Conservation (phyloP, 2,888 invertebrate species). For the Phengaris arion region DNA sequence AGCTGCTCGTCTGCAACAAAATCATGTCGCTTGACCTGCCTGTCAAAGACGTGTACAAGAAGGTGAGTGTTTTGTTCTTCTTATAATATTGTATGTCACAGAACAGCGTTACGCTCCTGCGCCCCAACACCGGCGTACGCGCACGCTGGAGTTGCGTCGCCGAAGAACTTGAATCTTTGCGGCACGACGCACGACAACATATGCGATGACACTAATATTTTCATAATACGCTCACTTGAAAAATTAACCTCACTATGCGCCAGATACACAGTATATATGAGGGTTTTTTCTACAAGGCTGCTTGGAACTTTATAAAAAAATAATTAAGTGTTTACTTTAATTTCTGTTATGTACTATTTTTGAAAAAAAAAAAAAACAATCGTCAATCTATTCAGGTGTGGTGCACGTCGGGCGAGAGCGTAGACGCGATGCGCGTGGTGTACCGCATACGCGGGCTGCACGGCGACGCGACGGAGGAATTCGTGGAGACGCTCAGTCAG, state of each 20-base stretch:
- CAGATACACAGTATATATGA: no score
- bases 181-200: no score
- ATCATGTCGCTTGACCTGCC: conserved; percentile 98
- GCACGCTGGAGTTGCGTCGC: no score
- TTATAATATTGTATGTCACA: conserved; percentile 43
- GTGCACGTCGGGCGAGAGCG: conserved; percentile 93
- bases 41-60: conserved; percentile 93
- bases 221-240: no score
- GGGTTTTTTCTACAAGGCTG: no score
- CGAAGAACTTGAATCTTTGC: no score
- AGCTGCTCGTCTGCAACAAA: conserved; percentile 97
- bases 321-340: no score
- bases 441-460: conserved; percentile 98
- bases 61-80: conserved; percentile 53
- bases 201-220: no score
- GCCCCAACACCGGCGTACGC: no score
- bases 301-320: no score
- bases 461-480: conserved; percentile 99
- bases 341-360: no score
- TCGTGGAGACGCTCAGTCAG: conserved; percentile 95
- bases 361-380: background rate
- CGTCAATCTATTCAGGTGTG: conserved; percentile 80
- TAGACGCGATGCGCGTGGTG: conserved; percentile 97
- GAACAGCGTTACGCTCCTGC: background rate
- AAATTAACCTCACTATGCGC: no score